phyloP scores from a whole-genome alignment of 2,797 vertebrate species.

The Thripadectes ignobilis region DNA sequence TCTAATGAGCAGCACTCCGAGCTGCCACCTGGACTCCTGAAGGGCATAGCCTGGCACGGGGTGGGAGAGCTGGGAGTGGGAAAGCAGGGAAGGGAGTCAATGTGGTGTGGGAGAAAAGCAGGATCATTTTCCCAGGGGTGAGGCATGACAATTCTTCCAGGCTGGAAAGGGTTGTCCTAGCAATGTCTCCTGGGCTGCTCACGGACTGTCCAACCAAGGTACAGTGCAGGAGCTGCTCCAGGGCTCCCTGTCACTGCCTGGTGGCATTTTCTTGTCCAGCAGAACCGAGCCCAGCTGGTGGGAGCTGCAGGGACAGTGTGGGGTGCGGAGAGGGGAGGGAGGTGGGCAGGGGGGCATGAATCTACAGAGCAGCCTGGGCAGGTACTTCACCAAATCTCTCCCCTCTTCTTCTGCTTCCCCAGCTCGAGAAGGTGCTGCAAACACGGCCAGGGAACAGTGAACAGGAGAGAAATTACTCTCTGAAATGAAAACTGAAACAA shows the following conservation, averaged over 20 bases:
- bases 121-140: not conserved
- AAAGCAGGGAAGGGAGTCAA: fast-evolving
- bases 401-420: not conserved
- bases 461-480: not conserved
- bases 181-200: not conserved
- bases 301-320: not conserved
- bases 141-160: not conserved
- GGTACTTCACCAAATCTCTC: not conserved
- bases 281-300: not conserved
- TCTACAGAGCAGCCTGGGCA: fast-evolving
- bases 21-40: constrained; percentile 1
- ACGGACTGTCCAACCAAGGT: fast-evolving
- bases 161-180: not conserved
- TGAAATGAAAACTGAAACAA: not conserved
- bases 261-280: not conserved
- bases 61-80: not conserved
- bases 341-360: not conserved
- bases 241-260: not conserved
- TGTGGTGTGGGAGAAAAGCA: not conserved
- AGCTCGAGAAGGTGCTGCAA: not conserved
- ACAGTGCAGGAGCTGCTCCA: not conserved
- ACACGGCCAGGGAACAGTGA: too few relatives aligned
- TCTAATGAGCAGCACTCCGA: not conserved
- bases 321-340: not conserved
- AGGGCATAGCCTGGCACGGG: not conserved